These are phyloP conservation scores for Nycticryphes semicollaris DNA, from an alignment of 2,113 vertebrate species.

Conservation along the genomic window DNA sequence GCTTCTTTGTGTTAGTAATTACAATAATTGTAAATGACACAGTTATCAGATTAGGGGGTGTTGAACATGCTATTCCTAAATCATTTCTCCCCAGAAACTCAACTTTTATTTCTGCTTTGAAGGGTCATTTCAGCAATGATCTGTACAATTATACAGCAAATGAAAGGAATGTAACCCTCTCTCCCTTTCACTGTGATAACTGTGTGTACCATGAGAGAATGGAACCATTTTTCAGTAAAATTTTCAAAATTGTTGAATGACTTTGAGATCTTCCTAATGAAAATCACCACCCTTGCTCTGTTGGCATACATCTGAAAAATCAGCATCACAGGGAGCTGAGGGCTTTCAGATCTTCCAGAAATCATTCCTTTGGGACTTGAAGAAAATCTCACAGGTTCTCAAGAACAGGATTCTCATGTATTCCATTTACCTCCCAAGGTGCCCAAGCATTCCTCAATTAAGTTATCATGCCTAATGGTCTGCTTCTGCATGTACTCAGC, in stretches of 20 bases:
- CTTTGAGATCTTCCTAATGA: not conserved
- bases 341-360: not conserved
- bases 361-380: not conserved
- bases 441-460: not conserved
- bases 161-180: not conserved
- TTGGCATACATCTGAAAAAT: not conserved
- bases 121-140: not conserved
- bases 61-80: not conserved
- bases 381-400: not conserved
- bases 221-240: not conserved
- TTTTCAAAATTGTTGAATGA: not conserved
- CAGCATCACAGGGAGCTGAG: rapidly evolving
- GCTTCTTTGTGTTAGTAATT: conserved; percentile 1
- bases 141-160: not conserved
- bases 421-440: not conserved
- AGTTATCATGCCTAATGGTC: not conserved
- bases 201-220: not conserved
- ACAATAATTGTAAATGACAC: conserved; percentile 9
- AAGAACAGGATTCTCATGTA: not conserved
- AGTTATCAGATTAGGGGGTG: not conserved
- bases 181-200: not conserved
- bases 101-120: not conserved
- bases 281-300: not conserved
- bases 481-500: not conserved
- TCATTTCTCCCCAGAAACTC: not conserved